Conservation (phyloP, 2,888 invertebrate species). For the Chouioia cunea region DNA sequence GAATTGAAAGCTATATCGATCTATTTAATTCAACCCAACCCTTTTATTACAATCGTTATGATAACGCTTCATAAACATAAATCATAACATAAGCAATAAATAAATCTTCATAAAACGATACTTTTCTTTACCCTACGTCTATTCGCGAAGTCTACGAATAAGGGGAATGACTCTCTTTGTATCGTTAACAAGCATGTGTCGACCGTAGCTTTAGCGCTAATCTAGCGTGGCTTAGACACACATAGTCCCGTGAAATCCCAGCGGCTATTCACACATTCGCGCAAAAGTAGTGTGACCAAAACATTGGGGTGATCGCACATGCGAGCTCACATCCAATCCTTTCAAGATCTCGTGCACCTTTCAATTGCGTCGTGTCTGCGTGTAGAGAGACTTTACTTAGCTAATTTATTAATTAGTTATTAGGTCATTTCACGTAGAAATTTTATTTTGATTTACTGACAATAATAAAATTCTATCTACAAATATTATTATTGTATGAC, state of each 20-base stretch:
- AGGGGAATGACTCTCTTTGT: conserved; percentile 49
- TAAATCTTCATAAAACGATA: no score
- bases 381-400: conserved; percentile 7
- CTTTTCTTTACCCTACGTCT: no score
- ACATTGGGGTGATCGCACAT: conserved; percentile 51
- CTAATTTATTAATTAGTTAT: conserved; percentile 38
- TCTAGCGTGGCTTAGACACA: conserved; percentile 55
- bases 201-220: conserved; percentile 54
- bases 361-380: neutral
- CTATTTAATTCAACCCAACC: no score
- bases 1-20: no score
- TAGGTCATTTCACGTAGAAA: conserved; percentile 10
- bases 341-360: no score
- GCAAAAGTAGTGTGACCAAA: conserved; percentile 49
- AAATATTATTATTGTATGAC: no score
- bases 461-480: neutral
- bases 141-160: conserved; percentile 3
- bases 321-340: conserved; percentile 44
- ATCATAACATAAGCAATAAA: no score
- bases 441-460: neutral
- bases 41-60: no score
- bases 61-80: no score
- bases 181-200: conserved; percentile 51
- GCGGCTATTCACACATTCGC: conserved; percentile 57
- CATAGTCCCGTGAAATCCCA: conserved; percentile 57